Percentiles rank a stretch among this genome's conserved stretches.
phyloP scores from a whole-genome alignment of 2,113 vertebrate species.

The Mastomys natalensis region DNA sequence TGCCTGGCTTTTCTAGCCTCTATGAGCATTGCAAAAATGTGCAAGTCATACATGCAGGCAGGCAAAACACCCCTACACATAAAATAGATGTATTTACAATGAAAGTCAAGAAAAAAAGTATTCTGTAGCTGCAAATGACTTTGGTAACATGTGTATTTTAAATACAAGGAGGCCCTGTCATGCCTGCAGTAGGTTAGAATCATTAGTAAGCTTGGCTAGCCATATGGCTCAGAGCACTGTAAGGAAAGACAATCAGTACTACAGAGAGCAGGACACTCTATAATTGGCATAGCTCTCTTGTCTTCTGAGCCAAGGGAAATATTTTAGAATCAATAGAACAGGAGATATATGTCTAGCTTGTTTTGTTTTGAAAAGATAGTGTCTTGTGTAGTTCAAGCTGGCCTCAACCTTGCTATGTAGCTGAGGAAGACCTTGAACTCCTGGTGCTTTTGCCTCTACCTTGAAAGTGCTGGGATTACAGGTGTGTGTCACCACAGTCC shows the following conservation, averaged over 20 bases:
- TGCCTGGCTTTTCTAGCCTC: not conserved
- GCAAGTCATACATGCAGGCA: not conserved
- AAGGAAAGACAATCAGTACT: not conserved
- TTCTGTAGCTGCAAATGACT: not conserved
- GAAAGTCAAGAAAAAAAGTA: not conserved
- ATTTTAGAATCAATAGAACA: not conserved
- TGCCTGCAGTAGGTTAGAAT: not conserved
- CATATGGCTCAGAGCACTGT: not conserved
- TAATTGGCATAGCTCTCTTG: not conserved
- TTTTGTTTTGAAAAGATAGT: not conserved
- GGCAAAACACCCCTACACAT: not conserved
- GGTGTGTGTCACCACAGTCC: not conserved
- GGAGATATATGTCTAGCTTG: not conserved
- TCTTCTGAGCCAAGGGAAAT: not conserved
- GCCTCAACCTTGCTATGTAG: not conserved
- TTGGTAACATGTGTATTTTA: not conserved
- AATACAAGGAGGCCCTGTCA: not conserved
- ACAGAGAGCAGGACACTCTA: accelerated
- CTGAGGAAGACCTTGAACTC: not conserved
- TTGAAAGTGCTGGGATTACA: not conserved
- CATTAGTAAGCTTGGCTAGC: not conserved
- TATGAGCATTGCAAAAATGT: not conserved
- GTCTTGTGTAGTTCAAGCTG: not conserved
- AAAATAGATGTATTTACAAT: not conserved
- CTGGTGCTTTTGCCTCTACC: not conserved